Conservation (phyloP, 1,140 invertebrate genomes). For the Neomicropteryx cornuta region DNA sequence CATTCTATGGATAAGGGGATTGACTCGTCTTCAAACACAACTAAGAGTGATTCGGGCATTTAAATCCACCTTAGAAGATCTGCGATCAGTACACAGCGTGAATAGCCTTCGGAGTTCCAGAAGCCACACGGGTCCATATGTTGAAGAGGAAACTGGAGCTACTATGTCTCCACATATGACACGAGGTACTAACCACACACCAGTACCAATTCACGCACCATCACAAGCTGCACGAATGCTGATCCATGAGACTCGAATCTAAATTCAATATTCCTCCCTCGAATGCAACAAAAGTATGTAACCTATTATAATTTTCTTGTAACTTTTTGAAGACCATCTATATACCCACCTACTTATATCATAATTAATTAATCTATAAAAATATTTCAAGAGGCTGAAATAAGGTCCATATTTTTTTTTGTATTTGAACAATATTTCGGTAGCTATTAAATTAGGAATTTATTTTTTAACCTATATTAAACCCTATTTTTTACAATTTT, state of each 20-base stretch:
- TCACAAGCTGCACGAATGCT: constrained; percentile 2
- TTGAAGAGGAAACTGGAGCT: constrained; percentile 9
- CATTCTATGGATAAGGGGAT: constrained; percentile 87
- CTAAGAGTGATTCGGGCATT: constrained; percentile 92
- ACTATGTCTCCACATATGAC: constrained; percentile 2
- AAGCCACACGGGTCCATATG: constrained; percentile 50
- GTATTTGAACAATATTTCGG: too few species aligned
- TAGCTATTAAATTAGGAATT: too few species aligned
- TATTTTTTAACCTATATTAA: too few species aligned
- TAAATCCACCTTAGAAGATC: constrained; percentile 88
- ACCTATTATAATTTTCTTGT: too few species aligned
- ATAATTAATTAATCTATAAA: too few species aligned
- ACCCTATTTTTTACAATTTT: too few species aligned
- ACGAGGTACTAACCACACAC: constrained; percentile 5
- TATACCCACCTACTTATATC: too few species aligned
- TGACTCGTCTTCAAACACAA: constrained; percentile 89
- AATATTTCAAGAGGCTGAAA: too few species aligned
- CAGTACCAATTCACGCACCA: neutral
- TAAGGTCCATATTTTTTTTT: too few species aligned
- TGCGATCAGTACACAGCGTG: constrained; percentile 81
- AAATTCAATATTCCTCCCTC: constrained; percentile 7
- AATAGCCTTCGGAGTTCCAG: constrained; percentile 68
- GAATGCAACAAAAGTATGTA: too few species aligned
- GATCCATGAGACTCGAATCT: constrained; percentile 15
- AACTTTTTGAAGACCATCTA: too few species aligned